A percentile compares a stretch with the other conserved stretches of the same genome.
Conservation (phyloP, 2,113 vertebrate species). For the Upupa epops region DNA sequence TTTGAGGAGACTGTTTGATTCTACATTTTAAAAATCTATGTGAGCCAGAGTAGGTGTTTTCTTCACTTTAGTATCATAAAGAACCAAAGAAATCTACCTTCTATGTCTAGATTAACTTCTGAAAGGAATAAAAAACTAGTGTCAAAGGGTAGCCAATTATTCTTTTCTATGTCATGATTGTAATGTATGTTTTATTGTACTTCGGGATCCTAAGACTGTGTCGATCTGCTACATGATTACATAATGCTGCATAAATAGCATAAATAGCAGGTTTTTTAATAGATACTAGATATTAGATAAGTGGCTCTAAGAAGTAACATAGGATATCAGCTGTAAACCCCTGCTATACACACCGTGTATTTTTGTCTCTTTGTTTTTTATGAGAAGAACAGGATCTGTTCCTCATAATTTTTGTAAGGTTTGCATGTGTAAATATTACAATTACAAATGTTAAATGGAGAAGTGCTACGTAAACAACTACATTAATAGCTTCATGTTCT, state of each 20-base stretch:
- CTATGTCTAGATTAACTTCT: neutral
- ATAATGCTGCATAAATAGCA: conserved; percentile 61
- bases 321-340: conserved; percentile 31
- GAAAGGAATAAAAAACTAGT: neutral
- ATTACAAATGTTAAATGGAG: conserved; percentile 54
- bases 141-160: neutral
- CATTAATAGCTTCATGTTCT: conserved; percentile 22
- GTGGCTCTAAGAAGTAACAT: conserved; percentile 19
- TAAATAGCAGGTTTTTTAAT: conserved; percentile 58
- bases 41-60: neutral
- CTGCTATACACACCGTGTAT: neutral
- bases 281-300: conserved; percentile 62
- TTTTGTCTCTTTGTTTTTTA: conserved; percentile 46
- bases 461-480: conserved; percentile 26
- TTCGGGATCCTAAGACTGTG: conserved; percentile 30
- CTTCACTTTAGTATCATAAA: neutral
- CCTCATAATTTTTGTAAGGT: conserved; percentile 23
- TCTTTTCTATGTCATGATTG: neutral
- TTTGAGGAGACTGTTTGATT: neutral
- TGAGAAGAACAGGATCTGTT: conserved; percentile 33
- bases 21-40: neutral
- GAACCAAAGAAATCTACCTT: neutral
- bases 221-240: conserved; percentile 51
- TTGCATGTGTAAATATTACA: conserved; percentile 37
- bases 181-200: conserved; percentile 27